These are phyloP conservation scores for Lithophane ornitopus DNA, from an alignment of 2,888 invertebrate genomes.

Conservation along the genomic window DNA sequence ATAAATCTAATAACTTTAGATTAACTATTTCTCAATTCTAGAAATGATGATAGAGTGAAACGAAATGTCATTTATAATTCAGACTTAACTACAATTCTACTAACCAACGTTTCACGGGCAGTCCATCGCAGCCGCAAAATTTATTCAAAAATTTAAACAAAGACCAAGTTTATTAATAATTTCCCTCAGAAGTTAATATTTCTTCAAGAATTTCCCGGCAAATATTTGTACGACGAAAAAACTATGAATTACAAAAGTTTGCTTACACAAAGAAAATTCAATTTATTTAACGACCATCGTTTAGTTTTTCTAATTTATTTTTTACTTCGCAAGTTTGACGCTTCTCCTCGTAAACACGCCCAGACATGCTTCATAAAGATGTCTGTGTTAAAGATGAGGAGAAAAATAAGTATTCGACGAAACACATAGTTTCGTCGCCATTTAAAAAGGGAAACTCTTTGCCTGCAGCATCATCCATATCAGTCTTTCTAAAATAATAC, in stretches of 20 bases:
- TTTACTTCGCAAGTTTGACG: constrained; percentile 52
- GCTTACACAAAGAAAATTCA: constrained; percentile 51
- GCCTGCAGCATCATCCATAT: too few species aligned
- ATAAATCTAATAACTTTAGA: not conserved
- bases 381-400: constrained; percentile 39
- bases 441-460: not conserved
- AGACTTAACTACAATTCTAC: not conserved
- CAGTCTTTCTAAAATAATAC: not conserved
- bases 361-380: constrained; percentile 52
- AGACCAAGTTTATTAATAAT: constrained; percentile 29
- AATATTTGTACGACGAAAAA: constrained; percentile 43
- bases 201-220: constrained; percentile 31
- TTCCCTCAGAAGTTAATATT: constrained; percentile 42
- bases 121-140: constrained; percentile 9
- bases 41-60: not conserved
- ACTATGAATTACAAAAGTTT: constrained; percentile 58
- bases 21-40: not conserved
- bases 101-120: not conserved
- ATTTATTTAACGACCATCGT: constrained; percentile 54
- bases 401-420: constrained; percentile 25
- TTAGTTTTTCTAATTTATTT: constrained; percentile 63
- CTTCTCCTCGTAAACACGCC: constrained; percentile 55
- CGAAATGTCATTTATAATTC: constrained; percentile 1
- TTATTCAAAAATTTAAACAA: constrained; percentile 38
- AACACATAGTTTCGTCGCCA: not conserved